Percentiles rank a stretch among this genome's conserved stretches.
Conservation (phyloP, 2,888 invertebrate species). For the Dexiosoma caninum region DNA sequence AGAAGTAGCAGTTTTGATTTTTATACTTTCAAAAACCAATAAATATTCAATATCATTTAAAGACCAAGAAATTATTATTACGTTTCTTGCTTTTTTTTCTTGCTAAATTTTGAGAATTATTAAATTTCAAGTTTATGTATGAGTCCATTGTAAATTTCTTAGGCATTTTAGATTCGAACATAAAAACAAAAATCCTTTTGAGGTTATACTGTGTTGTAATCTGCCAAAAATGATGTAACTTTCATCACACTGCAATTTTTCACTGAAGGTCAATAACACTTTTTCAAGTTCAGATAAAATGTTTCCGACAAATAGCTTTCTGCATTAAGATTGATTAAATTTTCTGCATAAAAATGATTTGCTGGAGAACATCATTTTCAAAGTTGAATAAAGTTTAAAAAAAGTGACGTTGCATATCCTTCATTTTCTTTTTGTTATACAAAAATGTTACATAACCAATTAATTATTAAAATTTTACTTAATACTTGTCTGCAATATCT, state of each 20-base stretch:
- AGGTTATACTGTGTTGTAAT: slow-evolving; percentile 58
- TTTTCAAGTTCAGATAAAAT: too few relatives aligned
- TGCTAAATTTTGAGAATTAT: too few relatives aligned
- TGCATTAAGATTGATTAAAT: too few relatives aligned
- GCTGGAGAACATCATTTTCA: too few relatives aligned
- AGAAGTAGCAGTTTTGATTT: too few relatives aligned
- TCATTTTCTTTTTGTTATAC: not conserved
- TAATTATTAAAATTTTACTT: slow-evolving; percentile 10
- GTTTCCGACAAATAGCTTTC: too few relatives aligned
- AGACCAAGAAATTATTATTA: too few relatives aligned
- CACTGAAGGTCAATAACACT: slow-evolving; percentile 65
- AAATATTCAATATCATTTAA: too few relatives aligned
- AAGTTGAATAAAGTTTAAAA: too few relatives aligned
- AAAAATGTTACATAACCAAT: slow-evolving; percentile 40
- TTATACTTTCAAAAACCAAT: too few relatives aligned
- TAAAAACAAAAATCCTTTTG: slow-evolving; percentile 6
- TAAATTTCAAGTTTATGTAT: slow-evolving; percentile 50
- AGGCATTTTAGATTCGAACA: slow-evolving; percentile 32
- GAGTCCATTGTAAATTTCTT: not conserved
- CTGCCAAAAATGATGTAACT: slow-evolving; percentile 63
- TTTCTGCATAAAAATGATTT: not conserved
- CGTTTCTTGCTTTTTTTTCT: too few relatives aligned
- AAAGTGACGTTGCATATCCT: slow-evolving; percentile 22
- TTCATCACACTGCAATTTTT: slow-evolving; percentile 41
- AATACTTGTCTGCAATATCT: not conserved